Evolutionary conservation across 1,140 invertebrate genomes (phyloP).

Genomic region (Nasonia vitripennis): DNA sequence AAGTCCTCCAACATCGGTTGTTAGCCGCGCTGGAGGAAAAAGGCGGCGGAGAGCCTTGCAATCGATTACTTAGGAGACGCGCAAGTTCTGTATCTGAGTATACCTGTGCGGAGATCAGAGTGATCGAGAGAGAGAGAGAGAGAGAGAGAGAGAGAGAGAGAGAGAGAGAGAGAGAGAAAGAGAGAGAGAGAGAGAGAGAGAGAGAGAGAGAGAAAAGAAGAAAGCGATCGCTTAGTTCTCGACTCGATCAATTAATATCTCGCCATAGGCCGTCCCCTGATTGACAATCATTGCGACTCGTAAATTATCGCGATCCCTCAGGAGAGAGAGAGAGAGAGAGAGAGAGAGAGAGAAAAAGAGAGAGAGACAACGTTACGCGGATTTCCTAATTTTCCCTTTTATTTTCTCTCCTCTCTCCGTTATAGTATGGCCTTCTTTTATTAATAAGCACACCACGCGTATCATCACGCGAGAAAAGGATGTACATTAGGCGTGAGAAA

Average conservation of each 20-base stretch:
- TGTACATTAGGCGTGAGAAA: not conserved
- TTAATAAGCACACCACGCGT: not conserved
- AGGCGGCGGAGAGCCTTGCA: not conserved
- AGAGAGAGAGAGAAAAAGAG: not conserved
- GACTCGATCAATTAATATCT: slow-evolving; percentile 17
- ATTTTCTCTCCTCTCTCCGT: not conserved
- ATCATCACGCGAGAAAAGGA: not conserved
- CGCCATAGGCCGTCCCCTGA: not conserved
- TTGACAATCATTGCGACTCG: not conserved
- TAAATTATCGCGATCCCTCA: not conserved
- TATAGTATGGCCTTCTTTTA: not conserved
- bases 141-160: no score
- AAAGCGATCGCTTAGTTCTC: not conserved
- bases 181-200: no score
- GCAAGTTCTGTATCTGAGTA: not conserved
- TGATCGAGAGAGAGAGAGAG: no score
- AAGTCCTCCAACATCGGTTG: not conserved
- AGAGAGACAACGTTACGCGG: not conserved
- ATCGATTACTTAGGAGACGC: slow-evolving; percentile 10
- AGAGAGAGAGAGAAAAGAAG: no score
- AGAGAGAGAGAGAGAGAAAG: no score
- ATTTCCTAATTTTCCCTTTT: not conserved
- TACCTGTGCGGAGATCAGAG: not conserved
- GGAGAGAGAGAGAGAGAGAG: not conserved
- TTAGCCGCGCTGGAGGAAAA: not conserved